These are phyloP conservation scores for Orthonevra nobilis DNA, from an alignment of 2,888 invertebrate genomes.

Conservation along the genomic window DNA sequence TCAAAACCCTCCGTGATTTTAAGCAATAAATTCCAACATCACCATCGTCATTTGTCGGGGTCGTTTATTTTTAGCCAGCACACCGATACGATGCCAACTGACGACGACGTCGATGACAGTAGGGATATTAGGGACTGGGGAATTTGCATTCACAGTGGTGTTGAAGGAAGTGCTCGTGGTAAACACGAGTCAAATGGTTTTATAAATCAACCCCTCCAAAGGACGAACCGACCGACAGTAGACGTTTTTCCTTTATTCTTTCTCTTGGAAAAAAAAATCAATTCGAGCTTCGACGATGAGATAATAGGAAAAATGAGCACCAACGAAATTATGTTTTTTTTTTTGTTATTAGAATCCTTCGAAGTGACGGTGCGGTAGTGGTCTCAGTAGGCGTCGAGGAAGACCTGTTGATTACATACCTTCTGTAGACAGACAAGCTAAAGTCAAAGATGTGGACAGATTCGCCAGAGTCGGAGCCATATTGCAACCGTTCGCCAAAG, in stretches of 20 bases:
- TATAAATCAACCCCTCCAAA: conserved; percentile 38
- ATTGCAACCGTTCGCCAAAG: conserved; percentile 5
- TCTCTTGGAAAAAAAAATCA: conserved; percentile 47
- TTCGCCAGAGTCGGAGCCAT: not conserved
- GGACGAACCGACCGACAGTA: not conserved
- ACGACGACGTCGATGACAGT: not conserved
- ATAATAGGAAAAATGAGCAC: conserved; percentile 16
- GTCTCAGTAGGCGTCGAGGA: not conserved
- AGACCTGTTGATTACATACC: conserved; percentile 32
- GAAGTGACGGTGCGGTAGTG: not conserved
- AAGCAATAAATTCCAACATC: conserved; percentile 54
- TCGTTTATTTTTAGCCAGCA: conserved; percentile 40
- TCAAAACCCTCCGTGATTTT: conserved; percentile 51
- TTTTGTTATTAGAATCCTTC: conserved; percentile 1
- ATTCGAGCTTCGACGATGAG: conserved; percentile 45
- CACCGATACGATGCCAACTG: too few relatives aligned
- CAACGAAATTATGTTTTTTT: conserved; percentile 30
- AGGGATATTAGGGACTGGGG: too few relatives aligned
- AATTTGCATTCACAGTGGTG: conserved; percentile 53
- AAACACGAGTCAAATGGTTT: conserved; percentile 57
- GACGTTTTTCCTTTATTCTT: conserved; percentile 13
- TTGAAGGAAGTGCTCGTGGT: conserved; percentile 47
- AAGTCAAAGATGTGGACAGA: not conserved
- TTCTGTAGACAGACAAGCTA: not conserved
- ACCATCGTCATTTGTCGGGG: conserved; percentile 28